A percentile compares a stretch with the other conserved stretches of the same genome.
These are phyloP conservation scores for Ladona fulva DNA, from an alignment of 1,140 invertebrate species.

Conservation along the genomic window DNA sequence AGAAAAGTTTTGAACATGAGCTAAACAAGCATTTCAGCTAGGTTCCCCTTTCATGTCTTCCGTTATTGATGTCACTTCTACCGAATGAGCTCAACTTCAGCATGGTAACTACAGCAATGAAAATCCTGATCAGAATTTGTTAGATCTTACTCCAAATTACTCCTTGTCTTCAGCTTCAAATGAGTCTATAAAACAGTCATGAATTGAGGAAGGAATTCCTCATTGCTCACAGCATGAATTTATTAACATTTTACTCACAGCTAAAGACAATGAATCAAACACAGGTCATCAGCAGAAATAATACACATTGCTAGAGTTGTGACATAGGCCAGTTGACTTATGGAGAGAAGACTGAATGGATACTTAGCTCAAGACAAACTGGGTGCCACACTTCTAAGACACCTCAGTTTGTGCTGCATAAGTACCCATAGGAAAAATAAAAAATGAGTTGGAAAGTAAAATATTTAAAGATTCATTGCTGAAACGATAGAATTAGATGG, in stretches of 20 bases:
- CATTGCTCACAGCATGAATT: too few relatives aligned
- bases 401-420: background rate
- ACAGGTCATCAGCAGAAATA: background rate
- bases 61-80: background rate
- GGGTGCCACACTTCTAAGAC: background rate
- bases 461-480: background rate
- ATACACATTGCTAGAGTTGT: background rate
- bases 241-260: background rate
- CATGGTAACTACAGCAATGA: conserved; percentile 4
- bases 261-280: background rate
- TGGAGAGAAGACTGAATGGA: background rate
- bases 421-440: background rate
- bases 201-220: background rate
- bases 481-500: background rate
- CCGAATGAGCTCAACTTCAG: background rate
- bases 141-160: background rate
- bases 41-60: background rate
- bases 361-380: too few relatives aligned
- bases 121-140: background rate
- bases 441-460: background rate
- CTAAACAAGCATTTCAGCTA: conserved; percentile 5
- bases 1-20: background rate
- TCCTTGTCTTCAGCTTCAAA: background rate
- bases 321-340: background rate
- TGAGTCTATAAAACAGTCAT: background rate